Evolutionary conservation across 2,113 vertebrate species (phyloP), one percentile per base, ranked within the genome.

Genomic region (Donacobius atricapilla): DNA sequence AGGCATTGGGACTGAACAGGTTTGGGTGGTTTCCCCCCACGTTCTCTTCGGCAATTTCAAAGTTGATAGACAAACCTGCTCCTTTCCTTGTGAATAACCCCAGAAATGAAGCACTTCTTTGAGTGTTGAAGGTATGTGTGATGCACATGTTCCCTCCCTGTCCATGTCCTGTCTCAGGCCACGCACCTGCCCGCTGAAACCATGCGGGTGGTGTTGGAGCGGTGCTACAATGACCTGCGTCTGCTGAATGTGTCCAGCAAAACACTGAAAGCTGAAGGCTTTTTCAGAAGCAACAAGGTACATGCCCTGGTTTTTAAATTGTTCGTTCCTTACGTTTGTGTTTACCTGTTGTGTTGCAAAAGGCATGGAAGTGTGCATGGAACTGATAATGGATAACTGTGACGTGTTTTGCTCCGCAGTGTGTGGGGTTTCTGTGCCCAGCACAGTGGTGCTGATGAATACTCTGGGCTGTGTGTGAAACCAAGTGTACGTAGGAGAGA

Each of bases 211-310:
- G 99, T 99, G n/a, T 96, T 99, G 91, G 99, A 99, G 89, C 99
- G 99, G 69, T 99, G 99, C 98, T 99, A 99, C 93, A 99, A 99
- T 61, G 99, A 99, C 94, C 98, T 99, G 71, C 98, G 99, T 14
- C 98, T 99, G 58, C 98, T 99, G 42, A 98, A 97, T 4, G 97
- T 99, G 72, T 98, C 99, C 95, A 99, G 98, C 97, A 99, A 99
- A 97, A 99, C 99, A 4, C 97, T 99, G 96, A 99, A 99, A 97
- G 98, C 99, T 4, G 99, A 99, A 95, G 99, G 99, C 13, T 99
- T 99, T 95, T 99, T 99, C 95, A 99, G 99, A 97, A 99, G 99
- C 97, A 99, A 99, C 98, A 99, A 99, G 99, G 99, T 99, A 94
- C 25, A 0, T 47, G 15, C 13, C 58, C 20, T 70, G 53, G 5